Conservation (phyloP, 1,140 invertebrate species). For the Drosophila subpulchrella region DNA sequence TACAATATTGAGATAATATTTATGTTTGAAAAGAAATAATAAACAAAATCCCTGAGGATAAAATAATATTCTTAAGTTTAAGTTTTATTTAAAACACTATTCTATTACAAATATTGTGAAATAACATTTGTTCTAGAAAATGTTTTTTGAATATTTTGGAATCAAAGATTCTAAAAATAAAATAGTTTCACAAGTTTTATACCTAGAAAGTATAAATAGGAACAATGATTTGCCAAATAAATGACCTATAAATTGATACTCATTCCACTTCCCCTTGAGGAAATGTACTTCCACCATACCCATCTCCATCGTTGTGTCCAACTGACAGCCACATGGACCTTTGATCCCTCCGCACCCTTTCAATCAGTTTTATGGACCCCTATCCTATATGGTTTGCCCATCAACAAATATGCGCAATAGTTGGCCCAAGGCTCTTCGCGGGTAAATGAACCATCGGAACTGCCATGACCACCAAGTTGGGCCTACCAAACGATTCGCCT, state of each 20-base stretch:
- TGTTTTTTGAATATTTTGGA: too few relatives aligned
- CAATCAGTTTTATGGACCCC: slow-evolving; percentile 19
- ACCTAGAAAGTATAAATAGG: not conserved
- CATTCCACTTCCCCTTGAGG: not conserved
- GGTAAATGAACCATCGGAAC: slow-evolving; percentile 66
- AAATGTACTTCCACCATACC: slow-evolving; percentile 11
- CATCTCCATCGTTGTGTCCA: not conserved
- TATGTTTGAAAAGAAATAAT: too few relatives aligned
- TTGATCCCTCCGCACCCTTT: slow-evolving; percentile 28
- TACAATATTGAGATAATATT: too few relatives aligned
- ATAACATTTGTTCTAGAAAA: too few relatives aligned
- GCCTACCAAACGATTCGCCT: slow-evolving; percentile 42
- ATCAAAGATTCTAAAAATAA: too few relatives aligned
- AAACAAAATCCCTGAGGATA: too few relatives aligned
- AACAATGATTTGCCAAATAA: slow-evolving; percentile 19
- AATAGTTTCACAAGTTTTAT: not conserved
- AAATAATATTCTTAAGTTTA: too few relatives aligned
- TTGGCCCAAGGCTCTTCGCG: slow-evolving; percentile 49
- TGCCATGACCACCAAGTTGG: slow-evolving; percentile 66
- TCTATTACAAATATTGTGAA: too few relatives aligned
- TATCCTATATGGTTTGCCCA: slow-evolving; percentile 14
- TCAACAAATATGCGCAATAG: slow-evolving; percentile 50
- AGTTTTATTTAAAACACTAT: too few relatives aligned
- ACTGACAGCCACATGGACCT: slow-evolving; percentile 5
- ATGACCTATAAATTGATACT: not conserved